phyloP scores from a whole-genome alignment of 2,888 invertebrate species.

The Nemoura dubitans region DNA sequence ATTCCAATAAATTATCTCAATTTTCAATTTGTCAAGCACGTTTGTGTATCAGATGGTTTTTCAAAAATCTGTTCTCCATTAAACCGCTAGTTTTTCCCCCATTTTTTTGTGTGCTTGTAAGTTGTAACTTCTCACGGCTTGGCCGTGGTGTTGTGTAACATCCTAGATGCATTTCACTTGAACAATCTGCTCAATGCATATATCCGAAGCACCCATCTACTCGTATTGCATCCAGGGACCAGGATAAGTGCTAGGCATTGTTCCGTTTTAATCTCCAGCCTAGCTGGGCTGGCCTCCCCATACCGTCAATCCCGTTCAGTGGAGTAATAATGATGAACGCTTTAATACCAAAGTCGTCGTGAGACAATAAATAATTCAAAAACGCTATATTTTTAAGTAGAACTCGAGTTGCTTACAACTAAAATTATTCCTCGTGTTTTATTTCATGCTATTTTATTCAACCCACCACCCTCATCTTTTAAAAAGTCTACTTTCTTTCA shows the following conservation, averaged over 20 bases:
- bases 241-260: not conserved
- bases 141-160: not conserved
- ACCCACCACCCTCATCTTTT: constrained; percentile 53
- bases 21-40: constrained; percentile 7
- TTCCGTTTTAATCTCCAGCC: not conserved
- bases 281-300: not conserved
- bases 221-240: not conserved
- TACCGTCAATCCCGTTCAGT: not conserved
- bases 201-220: not conserved
- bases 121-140: not conserved
- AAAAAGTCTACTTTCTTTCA: constrained; percentile 58
- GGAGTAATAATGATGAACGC: constrained; percentile 4
- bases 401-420: constrained; percentile 30
- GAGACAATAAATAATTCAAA: not conserved
- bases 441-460: constrained; percentile 30
- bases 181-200: not conserved
- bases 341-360: not conserved
- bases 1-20: not conserved
- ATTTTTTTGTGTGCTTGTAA: not conserved
- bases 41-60: not conserved
- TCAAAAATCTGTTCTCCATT: not conserved
- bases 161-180: not conserved
- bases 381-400: constrained; percentile 21
- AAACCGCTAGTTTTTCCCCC: not conserved
- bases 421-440: constrained; percentile 39